These are phyloP conservation scores for Drosophila testacea DNA, from an alignment of 2,888 invertebrate genomes.

Conservation along the genomic window DNA sequence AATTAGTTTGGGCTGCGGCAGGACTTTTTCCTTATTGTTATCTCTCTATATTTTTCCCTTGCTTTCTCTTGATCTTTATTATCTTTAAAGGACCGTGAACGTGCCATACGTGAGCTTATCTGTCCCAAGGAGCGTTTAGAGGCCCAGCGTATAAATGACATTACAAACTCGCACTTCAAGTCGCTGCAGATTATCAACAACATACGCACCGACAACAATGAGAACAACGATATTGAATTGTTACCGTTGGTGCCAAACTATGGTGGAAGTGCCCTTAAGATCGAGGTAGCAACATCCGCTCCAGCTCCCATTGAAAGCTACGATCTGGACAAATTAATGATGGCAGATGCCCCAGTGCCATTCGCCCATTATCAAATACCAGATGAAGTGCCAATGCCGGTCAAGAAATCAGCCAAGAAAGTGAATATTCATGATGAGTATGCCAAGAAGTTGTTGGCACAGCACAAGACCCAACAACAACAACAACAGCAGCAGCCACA, in stretches of 20 bases:
- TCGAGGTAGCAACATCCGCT: slow-evolving; percentile 56
- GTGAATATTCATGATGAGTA: slow-evolving; percentile 59
- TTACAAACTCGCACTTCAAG: slow-evolving; percentile 83
- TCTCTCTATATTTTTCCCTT: not conserved
- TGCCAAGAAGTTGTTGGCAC: slow-evolving; percentile 38
- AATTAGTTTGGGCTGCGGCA: not conserved
- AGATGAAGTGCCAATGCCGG: slow-evolving; percentile 81
- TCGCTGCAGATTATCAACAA: slow-evolving; percentile 84
- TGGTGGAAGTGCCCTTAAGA: slow-evolving; percentile 38
- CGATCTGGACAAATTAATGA: slow-evolving; percentile 84
- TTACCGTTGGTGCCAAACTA: slow-evolving; percentile 70
- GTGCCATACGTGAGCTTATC: slow-evolving; percentile 77
- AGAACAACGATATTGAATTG: slow-evolving; percentile 84
- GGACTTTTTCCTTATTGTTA: not conserved
- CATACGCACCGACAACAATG: slow-evolving; percentile 84
- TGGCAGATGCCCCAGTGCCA: slow-evolving; percentile 77
- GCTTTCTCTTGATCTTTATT: not conserved
- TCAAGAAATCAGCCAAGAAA: slow-evolving; percentile 82
- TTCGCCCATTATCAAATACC: slow-evolving; percentile 68
- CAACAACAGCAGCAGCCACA: slow-evolving; percentile 31
- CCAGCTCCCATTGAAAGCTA: slow-evolving; percentile 52
- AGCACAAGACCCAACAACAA: slow-evolving; percentile 38
- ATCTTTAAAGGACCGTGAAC: slow-evolving; percentile 79
- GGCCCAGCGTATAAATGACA: slow-evolving; percentile 83
- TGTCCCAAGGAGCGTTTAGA: slow-evolving; percentile 83